Base-by-base conservation (phyloP, 2,888 invertebrate species). In the Trachelus iudaicus region DNA sequence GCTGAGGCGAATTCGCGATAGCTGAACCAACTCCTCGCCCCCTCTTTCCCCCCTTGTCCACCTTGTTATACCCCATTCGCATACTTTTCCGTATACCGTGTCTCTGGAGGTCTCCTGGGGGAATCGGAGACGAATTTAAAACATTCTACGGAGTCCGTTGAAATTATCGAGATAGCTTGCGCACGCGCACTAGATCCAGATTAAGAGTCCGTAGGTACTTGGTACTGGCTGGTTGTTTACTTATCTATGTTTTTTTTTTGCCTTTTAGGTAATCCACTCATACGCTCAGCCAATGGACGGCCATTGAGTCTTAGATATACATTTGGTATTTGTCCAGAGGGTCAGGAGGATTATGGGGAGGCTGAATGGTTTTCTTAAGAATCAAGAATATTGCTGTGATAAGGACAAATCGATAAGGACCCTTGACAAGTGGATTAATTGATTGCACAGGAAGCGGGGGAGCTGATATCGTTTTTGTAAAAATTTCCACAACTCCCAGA, bases 1-100 rank as follows among this genome's bases (percentile, higher is more conserved):
- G 81, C 83, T 82, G 81, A 83, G 82, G 78, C 83, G 82, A 81
- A 82, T 83, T 83, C 82, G 79, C 80, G 80, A 80, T 79, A 76
- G 80, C 80, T 80, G 79, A 81, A 69, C 77, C 79, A 76, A 9
- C 56, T 15, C 6, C 15, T 40, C 2, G 15, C 40, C 40, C 9
- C 23, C 23, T 23, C n/a, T n/a, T n/a, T n/a, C 6, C 23, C 23
- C 23, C 56, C 56, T 56, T 0, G 56, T 23, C 56, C 23, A 56
- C 56, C 56, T 56, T 23, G 56, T 23, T 56, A 56, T 56, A 56
- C 56, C 56, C 56, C 56, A 23, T 23, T 56, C 56, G 56, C 23
- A 56, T 23, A 56, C 56, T 56, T 56, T 56, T 9, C 9, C 23
- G 56, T 9, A 23, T 56, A 23, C 23, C 56, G 2, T 23, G 56